Conservation (phyloP, 2,797 vertebrate genomes). For the Melopsittacus undulatus region DNA sequence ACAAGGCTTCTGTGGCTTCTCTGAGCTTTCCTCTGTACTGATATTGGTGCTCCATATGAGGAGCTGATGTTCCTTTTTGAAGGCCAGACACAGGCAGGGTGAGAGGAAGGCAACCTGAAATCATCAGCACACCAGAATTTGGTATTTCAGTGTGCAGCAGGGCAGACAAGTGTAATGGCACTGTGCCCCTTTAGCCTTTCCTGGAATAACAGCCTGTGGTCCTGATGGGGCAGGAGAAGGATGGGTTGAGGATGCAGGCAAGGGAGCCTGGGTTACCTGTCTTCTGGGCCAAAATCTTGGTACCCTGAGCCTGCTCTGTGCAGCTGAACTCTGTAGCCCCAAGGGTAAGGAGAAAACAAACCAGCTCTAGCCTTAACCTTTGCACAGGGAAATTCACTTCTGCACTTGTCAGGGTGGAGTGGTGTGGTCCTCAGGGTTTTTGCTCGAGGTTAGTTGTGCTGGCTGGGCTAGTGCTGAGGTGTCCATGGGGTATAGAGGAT, state of each 20-base stretch:
- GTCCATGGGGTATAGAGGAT: accelerated
- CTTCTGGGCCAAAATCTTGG: background rate
- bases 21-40: background rate
- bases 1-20: background rate
- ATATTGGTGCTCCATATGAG: background rate
- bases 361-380: background rate
- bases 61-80: too few relatives aligned
- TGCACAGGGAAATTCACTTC: background rate
- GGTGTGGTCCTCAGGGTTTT: background rate
- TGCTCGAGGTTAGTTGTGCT: background rate
- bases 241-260: background rate
- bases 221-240: background rate
- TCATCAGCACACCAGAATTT: background rate
- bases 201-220: background rate
- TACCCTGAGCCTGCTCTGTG: background rate
- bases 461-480: background rate
- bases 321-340: background rate
- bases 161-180: background rate
- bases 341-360: background rate
- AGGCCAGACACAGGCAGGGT: background rate
- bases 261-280: background rate
- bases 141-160: background rate
- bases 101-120: background rate
- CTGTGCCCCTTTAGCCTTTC: background rate
- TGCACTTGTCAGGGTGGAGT: background rate